Evolutionary conservation across 2,797 vertebrate genomes (phyloP).

Genomic region (Nyctalus aviator): DNA sequence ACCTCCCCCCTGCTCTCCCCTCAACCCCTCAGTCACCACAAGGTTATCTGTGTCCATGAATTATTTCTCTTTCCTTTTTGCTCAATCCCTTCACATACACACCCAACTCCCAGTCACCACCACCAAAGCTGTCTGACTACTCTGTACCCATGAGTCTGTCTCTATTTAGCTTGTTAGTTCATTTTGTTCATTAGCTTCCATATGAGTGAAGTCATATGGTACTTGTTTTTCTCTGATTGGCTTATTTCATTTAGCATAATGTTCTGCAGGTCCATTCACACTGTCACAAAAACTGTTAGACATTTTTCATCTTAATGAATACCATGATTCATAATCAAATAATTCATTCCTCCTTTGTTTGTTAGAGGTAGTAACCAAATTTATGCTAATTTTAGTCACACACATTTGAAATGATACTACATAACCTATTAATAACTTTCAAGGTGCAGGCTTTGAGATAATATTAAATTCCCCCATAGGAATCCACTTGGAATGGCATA

Average conservation of each 20-base stretch:
- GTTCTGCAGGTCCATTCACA: background rate
- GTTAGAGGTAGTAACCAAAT: background rate
- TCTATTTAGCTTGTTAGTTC: background rate
- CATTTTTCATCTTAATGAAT: conserved; percentile 9
- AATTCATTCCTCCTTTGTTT: background rate
- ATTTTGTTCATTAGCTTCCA: background rate
- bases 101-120: too few relatives aligned
- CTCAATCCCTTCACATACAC: background rate
- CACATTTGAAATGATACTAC: conserved; percentile 22
- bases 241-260: background rate
- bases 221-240: background rate
- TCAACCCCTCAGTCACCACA: background rate
- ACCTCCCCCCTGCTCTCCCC: background rate
- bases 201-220: background rate
- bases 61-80: background rate
- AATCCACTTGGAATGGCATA: background rate
- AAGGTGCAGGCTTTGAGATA: background rate
- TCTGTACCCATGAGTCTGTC: background rate
- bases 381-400: background rate
- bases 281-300: background rate
- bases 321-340: background rate
- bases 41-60: background rate
- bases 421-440: background rate
- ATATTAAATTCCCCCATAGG: background rate
- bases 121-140: background rate